A percentile compares a stretch with the other conserved stretches of the same genome.
phyloP scores from a whole-genome alignment of 2,797 vertebrate species.

The Meda fulgida region DNA sequence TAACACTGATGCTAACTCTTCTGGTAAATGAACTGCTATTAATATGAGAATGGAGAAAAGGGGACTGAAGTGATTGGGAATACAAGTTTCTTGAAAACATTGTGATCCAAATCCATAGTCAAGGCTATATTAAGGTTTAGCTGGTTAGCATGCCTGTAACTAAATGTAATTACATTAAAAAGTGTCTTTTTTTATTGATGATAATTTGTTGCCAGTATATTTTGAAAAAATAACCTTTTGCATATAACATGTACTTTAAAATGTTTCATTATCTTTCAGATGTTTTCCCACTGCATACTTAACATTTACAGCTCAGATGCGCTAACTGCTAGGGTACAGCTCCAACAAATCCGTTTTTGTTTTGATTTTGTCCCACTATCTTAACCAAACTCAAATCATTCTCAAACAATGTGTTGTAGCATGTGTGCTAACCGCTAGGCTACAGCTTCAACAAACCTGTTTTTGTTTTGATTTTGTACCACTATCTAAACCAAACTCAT shows the following conservation, averaged over 20 bases:
- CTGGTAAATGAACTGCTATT: not conserved
- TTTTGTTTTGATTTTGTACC: not conserved
- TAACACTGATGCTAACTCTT: not conserved
- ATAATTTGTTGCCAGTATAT: not conserved
- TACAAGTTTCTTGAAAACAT: not conserved
- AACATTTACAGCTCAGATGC: not conserved
- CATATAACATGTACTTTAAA: not conserved
- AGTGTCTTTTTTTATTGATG: not conserved
- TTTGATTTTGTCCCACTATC: not conserved
- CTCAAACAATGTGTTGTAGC: not conserved
- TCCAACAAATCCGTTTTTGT: not conserved
- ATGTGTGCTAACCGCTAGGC: not conserved
- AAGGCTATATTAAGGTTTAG: not conserved
- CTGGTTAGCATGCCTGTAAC: not conserved
- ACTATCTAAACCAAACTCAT: not conserved
- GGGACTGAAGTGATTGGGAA: not conserved
- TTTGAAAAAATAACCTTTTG: not conserved
- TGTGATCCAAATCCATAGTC: not conserved
- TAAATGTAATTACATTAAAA: not conserved
- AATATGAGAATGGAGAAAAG: not conserved
- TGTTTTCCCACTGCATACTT: not conserved
- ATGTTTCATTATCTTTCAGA: not conserved
- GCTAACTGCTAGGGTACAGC: not conserved
- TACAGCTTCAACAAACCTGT: not conserved
- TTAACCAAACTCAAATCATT: not conserved